phyloP scores from a whole-genome alignment of 2,797 vertebrate genomes.

The Phoxinus dragarum region DNA sequence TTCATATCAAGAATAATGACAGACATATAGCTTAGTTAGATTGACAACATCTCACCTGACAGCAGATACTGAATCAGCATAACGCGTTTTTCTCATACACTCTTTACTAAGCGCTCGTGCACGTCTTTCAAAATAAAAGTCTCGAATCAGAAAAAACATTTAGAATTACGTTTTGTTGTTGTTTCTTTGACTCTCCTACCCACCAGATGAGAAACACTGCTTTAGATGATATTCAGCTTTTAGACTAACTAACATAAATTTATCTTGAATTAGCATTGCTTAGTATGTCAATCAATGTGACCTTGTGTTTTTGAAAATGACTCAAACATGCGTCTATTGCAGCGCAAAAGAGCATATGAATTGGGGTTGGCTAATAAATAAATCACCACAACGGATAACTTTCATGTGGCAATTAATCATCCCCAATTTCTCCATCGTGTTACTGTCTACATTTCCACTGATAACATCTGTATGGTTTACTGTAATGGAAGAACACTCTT shows the following conservation, averaged over 20 bases:
- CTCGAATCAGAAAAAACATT: not conserved
- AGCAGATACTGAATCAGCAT: too few species aligned
- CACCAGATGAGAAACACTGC: not conserved
- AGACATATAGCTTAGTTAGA: too few species aligned
- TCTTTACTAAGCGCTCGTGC: not conserved
- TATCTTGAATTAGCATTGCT: not conserved
- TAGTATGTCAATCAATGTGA: too few species aligned
- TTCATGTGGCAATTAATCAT: not conserved
- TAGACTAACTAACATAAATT: not conserved
- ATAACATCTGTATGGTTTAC: constrained; percentile 28
- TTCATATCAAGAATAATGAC: too few species aligned
- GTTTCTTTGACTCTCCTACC: not conserved
- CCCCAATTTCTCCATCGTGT: not conserved
- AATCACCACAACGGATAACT: not conserved
- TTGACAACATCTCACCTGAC: too few species aligned
- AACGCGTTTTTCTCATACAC: too few species aligned
- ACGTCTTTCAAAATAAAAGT: not conserved
- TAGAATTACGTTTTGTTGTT: too few species aligned
- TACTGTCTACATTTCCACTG: constrained; percentile 1
- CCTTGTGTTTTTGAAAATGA: not conserved
- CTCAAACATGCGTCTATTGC: not conserved
- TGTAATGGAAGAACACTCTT: constrained; percentile 34
- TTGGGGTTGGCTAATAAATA: not conserved
- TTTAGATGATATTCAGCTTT: not conserved
- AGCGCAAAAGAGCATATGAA: not conserved